Conservation (phyloP, 2,113 vertebrate species). For the Oryzias curvinotus region DNA sequence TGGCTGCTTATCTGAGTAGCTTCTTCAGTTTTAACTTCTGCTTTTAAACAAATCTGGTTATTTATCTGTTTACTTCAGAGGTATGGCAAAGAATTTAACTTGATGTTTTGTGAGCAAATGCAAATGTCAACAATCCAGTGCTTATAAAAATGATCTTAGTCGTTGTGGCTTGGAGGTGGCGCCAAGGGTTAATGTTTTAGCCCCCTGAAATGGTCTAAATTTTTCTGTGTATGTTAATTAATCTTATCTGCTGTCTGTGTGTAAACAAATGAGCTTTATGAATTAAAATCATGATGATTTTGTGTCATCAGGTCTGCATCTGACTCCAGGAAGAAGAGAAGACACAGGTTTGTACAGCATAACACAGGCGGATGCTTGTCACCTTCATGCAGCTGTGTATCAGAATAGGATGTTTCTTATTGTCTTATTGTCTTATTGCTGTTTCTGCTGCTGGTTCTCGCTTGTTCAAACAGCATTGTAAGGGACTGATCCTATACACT, state of each 20-base stretch:
- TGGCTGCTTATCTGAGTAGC: too few relatives aligned
- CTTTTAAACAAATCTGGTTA: too few relatives aligned
- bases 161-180: too few relatives aligned
- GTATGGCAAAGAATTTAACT: too few relatives aligned
- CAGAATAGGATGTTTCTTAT: not conserved
- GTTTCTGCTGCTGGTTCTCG: constrained; percentile 28
- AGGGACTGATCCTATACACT: constrained; percentile 6
- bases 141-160: too few relatives aligned
- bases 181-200: too few relatives aligned
- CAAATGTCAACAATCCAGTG: too few relatives aligned
- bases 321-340: constrained; percentile 89
- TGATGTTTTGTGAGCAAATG: too few relatives aligned
- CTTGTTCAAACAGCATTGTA: constrained; percentile 32
- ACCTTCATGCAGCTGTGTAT: not conserved
- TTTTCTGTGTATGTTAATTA: too few relatives aligned
- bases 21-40: too few relatives aligned
- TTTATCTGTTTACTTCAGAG: too few relatives aligned
- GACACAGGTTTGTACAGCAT: constrained; percentile 86
- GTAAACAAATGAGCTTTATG: not conserved
- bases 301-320: constrained; percentile 85
- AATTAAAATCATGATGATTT: constrained; percentile 13
- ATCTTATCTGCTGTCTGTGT: not conserved
- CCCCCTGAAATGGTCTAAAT: too few relatives aligned
- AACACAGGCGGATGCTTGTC: not conserved
- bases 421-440: constrained; percentile 9